A percentile compares a stretch with the other conserved stretches of the same genome.
Conservation (phyloP, 2,113 vertebrate species). For the Tragelaphus buxtoni region DNA sequence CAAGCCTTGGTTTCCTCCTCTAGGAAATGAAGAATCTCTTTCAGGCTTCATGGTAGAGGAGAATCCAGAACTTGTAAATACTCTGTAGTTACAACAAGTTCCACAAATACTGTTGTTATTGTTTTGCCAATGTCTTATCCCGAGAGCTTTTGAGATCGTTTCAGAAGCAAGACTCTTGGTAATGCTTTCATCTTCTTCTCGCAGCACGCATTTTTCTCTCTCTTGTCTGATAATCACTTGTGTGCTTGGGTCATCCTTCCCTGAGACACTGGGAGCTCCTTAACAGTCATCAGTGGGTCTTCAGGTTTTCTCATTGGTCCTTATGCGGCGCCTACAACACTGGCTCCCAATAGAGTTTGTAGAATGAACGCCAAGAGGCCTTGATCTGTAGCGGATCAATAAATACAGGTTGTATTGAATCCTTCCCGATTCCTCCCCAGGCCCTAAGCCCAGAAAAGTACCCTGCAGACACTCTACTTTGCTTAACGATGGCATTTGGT, state of each 20-base stretch:
- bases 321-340: accelerated
- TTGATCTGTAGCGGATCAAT: neutral
- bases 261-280: neutral
- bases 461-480: neutral
- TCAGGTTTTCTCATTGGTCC: neutral
- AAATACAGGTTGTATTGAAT: neutral
- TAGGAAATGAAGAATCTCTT: neutral
- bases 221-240: neutral
- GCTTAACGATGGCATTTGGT: neutral
- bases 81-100: neutral
- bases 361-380: neutral
- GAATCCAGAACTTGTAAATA: neutral
- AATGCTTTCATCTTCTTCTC: neutral
- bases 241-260: too few species aligned
- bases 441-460: neutral
- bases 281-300: accelerated
- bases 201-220: neutral
- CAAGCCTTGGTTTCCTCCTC: neutral
- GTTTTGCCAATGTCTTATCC: neutral
- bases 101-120: neutral
- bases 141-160: neutral
- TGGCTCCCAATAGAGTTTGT: neutral
- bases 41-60: neutral
- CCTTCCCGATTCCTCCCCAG: neutral
- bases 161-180: neutral